Base-by-base conservation (phyloP, 1,140 invertebrate genomes). In the Tachypleus tridentatus region DNA sequence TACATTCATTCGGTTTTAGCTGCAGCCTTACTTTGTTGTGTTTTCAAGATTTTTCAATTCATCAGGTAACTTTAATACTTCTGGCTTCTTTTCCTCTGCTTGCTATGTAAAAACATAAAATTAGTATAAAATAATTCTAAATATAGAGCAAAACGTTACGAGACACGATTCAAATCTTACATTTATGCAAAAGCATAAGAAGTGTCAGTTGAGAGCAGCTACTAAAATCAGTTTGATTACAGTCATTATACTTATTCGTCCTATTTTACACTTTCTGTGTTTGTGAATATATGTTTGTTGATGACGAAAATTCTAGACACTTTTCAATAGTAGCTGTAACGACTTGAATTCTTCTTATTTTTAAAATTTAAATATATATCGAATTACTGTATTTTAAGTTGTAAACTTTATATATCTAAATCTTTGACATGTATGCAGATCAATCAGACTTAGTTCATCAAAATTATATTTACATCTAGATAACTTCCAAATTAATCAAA, bases 11-110 rank as follows among this genome's bases (percentile, higher is more conserved):
- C 29, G 29, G 29, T 29, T 29, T 29, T 29, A 29, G 29, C 29
- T 29, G 29, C 29, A 29, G 29, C 75, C 81, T 83, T 82, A 89
- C 85, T 93, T 93, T 4, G 91, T 88, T 5, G 91, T 91, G 75
- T 92, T 89, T 75, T 95, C 91, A 56, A 96, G 76, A 47, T 86
- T 83, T 11, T 79, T 80, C 74, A 93, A 84, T 67, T 91, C 86
- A 54, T 87, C 84, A 3, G 88, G 83, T 73, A 96, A 93, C 69
- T 84, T 84, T 2, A 92, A 74, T 49, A 95, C 74, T 74, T 90
- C 84, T 69, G 67, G 64, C 29, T 60, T 54, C 51, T 87, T 89
- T 68, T 85, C 85, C 74, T 93, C 88, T 0, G 88, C 88, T 87
- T 95, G 90, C 84, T 90, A 74, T 29, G 29, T 29, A 29, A 61